Conservation (phyloP, 2,113 vertebrate genomes). For the Antechinus stuartii region DNA sequence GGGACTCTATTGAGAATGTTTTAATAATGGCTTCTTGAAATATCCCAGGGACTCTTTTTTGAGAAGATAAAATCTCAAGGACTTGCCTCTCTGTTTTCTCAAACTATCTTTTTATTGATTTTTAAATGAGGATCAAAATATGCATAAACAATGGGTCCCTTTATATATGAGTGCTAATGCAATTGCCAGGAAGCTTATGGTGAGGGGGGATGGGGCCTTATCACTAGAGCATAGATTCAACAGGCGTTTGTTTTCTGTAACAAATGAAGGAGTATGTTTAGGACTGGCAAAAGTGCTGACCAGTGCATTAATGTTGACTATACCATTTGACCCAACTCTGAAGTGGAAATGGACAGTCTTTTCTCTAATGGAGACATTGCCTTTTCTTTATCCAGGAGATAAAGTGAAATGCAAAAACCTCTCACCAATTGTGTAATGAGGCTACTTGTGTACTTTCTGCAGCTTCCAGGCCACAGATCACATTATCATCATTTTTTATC, state of each 20-base stretch:
- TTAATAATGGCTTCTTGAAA: conserved; percentile 41
- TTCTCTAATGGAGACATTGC: not conserved
- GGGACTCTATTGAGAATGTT: conserved; percentile 8
- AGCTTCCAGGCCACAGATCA: conserved; percentile 27
- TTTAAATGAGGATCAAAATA: conserved; percentile 45
- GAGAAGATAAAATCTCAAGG: conserved; percentile 40
- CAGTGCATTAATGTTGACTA: not conserved
- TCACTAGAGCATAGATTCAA: not conserved
- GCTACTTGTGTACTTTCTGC: not conserved
- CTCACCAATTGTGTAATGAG: conserved; percentile 28
- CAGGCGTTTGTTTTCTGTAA: not conserved
- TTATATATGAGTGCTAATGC: not conserved
- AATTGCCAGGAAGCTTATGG: not conserved
- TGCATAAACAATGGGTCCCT: not conserved
- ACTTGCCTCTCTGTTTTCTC: conserved; percentile 31
- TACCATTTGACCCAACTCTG: not conserved
- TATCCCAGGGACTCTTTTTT: conserved; percentile 21
- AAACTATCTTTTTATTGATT: conserved; percentile 9
- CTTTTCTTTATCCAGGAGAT: not conserved
- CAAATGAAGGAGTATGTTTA: not conserved
- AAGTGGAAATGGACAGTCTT: not conserved
- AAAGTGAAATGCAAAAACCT: conserved; percentile 27
- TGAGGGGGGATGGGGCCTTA: not conserved
- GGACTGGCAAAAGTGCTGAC: not conserved
- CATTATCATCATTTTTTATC: conserved; percentile 51